Evolutionary conservation across 2,113 vertebrate genomes (phyloP).

Genomic region (Chamaetylas fuelleborni): DNA sequence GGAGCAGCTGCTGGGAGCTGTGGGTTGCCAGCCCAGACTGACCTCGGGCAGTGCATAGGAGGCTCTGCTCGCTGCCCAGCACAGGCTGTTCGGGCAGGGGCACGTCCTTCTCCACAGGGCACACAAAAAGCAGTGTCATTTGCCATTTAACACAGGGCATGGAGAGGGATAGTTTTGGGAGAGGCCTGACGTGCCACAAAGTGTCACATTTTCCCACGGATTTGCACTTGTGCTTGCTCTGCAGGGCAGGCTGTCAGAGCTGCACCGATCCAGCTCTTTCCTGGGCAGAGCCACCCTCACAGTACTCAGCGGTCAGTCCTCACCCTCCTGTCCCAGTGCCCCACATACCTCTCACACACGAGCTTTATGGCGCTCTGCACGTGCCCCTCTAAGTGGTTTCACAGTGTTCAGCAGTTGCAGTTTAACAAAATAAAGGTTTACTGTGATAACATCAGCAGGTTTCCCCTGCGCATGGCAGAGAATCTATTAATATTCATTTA

Average conservation of each 20-base stretch:
- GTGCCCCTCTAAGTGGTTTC: neutral
- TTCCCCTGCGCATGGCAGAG: neutral
- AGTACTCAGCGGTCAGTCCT: rapidly evolving
- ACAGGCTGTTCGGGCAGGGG: neutral
- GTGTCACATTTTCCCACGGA: neutral
- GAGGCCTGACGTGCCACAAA: too few relatives aligned
- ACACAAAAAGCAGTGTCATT: neutral
- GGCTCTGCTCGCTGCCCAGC: neutral
- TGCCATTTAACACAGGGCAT: neutral
- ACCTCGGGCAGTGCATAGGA: rapidly evolving
- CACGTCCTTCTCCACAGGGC: neutral
- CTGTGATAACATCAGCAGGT: neutral
- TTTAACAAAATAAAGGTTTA: neutral
- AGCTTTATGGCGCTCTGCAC: neutral
- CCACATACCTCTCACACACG: neutral
- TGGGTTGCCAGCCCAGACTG: neutral
- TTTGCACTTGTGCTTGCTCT: neutral
- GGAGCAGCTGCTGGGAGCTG: neutral
- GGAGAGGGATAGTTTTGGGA: neutral
- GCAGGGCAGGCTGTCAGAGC: neutral
- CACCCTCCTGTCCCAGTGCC: neutral
- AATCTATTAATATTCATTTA: neutral
- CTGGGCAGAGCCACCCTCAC: neutral
- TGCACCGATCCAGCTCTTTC: neutral
- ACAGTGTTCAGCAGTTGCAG: neutral